Evolutionary conservation across 2,888 invertebrate species (phyloP).

Genomic region (Nebria brevicollis): DNA sequence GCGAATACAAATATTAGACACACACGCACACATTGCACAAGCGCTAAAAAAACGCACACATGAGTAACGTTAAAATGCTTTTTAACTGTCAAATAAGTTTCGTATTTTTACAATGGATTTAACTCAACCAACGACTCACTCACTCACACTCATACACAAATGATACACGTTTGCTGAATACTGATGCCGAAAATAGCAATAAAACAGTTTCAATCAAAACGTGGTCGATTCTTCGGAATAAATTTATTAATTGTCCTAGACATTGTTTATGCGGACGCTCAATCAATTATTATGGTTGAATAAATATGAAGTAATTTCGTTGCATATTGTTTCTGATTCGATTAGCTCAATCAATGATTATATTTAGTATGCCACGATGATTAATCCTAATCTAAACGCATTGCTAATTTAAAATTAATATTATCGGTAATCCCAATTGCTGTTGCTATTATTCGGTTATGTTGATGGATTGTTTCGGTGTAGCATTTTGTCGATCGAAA

Average conservation of each 20-base stretch:
- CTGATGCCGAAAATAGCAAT: not conserved
- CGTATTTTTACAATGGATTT: slow-evolving; percentile 42
- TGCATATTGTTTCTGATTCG: not conserved
- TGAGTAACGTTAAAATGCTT: slow-evolving; percentile 42
- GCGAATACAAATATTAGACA: slow-evolving; percentile 19
- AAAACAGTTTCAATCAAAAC: too few species aligned
- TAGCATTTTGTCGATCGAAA: too few species aligned
- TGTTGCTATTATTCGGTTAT: not conserved
- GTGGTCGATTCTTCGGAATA: too few species aligned
- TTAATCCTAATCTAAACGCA: not conserved
- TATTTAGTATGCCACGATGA: not conserved
- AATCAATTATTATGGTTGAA: not conserved
- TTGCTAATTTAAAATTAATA: not conserved
- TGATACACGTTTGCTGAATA: not conserved
- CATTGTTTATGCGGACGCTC: not conserved
- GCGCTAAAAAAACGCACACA: slow-evolving; percentile 16
- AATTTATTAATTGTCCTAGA: too few species aligned
- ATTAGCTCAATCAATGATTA: not conserved
- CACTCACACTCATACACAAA: not conserved
- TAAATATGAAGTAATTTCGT: not conserved
- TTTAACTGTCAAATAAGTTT: slow-evolving; percentile 45
- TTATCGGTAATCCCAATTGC: not conserved
- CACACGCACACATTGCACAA: slow-evolving; percentile 12
- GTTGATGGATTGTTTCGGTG: too few species aligned
- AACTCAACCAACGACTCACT: not conserved